Evolutionary conservation across 2,888 invertebrate species (phyloP), one percentile per base, ranked within the genome.

Genomic region (Isotomurus palustris): DNA sequence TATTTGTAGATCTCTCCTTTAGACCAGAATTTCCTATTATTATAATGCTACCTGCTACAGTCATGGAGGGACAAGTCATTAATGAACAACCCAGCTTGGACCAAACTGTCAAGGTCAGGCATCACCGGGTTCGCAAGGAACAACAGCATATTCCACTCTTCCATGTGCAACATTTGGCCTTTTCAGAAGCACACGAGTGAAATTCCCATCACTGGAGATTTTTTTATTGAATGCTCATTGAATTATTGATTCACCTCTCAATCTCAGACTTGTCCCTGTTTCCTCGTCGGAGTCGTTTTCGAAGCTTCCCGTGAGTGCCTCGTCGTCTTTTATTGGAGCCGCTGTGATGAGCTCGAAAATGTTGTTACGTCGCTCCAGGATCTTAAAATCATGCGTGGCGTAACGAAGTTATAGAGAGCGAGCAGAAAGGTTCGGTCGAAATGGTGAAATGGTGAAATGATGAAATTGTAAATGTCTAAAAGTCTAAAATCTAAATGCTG

Each of bases 31-130:
- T 22, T 21, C 8, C 32, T 22, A 10, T 12, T 19, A 50, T 45
- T 32, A 8, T 14, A 14, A 14, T 10, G 10, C 55, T 76, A 88
- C 89, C 96, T 85, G 81, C 95, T 95, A 68, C 95, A 96, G 74
- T 97, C 97, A 73, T 97, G 96, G 88, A 97, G 92, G n/a, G 95
- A 95, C 51, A 97, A 81, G 77, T 97, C 97, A 74, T 97, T 97
- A 74, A 97, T 94, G 75, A 92, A 97, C 0, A 97, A 82, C 0
- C 96, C 95, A 0, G 93, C 90, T 44, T 88, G 87, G 62, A 94
- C 88, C 71, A 97, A 82, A 0, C 91, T 52, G 93, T 6, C 93
- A 94, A 68, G 21, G 29, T 64, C 64, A 0, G 62, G 55, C 58
- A 63, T 62, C 3, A 64, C 60, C 1, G 68, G 68, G 21, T 62